A percentile compares a stretch with the other conserved stretches of the same genome.
Evolutionary conservation across 1,140 invertebrate genomes (phyloP).

Genomic region (Hormaphis cornu): DNA sequence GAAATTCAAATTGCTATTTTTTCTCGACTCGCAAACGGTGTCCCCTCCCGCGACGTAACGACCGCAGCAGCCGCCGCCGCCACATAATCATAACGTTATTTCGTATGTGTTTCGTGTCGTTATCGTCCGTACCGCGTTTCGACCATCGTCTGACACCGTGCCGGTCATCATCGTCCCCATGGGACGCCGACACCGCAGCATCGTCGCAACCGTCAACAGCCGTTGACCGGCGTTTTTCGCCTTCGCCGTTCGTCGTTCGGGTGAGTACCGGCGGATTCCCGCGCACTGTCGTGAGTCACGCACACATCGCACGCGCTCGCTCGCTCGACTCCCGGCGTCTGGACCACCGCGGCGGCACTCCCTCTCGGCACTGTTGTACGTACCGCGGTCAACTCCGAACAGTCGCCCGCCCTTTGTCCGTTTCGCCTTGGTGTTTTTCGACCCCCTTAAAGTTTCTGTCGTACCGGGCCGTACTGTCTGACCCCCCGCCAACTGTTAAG

Average conservation of each 20-base stretch:
- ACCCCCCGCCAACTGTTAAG: background rate
- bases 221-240: background rate
- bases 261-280: background rate
- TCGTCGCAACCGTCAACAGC: background rate
- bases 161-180: background rate
- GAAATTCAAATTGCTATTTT: too few relatives aligned
- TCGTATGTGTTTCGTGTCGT: background rate
- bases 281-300: background rate
- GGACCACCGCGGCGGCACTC: background rate
- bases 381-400: background rate
- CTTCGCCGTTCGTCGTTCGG: background rate
- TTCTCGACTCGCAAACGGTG: too few relatives aligned
- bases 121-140: background rate
- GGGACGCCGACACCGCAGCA: background rate
- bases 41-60: background rate
- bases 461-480: background rate
- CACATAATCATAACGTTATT: constrained; percentile 9
- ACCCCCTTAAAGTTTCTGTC: background rate
- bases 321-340: background rate
- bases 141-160: too few relatives aligned
- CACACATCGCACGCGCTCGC: background rate
- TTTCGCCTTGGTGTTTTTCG: background rate
- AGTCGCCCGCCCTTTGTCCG: background rate
- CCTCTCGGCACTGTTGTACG: too few relatives aligned
- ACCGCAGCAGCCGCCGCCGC: background rate